Evolutionary conservation across 2,797 vertebrate genomes (phyloP), one percentile per base, ranked within the genome.

Genomic region (Pseudomugil tenellus): DNA sequence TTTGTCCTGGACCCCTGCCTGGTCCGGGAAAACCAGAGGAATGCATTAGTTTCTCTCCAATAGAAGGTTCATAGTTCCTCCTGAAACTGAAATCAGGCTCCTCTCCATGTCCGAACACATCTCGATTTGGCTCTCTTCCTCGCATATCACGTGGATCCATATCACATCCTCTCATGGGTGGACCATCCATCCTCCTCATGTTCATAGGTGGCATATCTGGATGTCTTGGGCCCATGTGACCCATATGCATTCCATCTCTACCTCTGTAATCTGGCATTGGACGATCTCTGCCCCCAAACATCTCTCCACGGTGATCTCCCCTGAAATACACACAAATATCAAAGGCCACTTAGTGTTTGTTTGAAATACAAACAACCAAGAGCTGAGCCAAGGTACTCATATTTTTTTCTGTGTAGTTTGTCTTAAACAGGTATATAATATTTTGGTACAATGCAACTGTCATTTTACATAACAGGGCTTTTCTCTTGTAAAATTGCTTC

Each of bases 271-370:
- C 95, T 91, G 95, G 95, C 94, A 94, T 94, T 87, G 95, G 94
- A 88, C 94, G 95, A 93, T 96, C 95, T 95, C 95, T 94, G 92
- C 94, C 95, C 82, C 95, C 94, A 95, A 96, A 97, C 94, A 96
- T 96, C 83, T 97, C 96, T 93, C 96, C 96, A 92, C 94, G 96
- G 76, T 87, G 92, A 93, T 96, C 95, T 87, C 96, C 96, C 93
- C 97, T 98, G 95, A 77, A 96, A 93, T 56, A 66, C 35, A 74
- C 2, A 81, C 53, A 12, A 65, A 68, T 35, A 69, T 58, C 71
- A 84, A 70, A 84, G 48, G 7, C 2, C 31, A 6, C 2, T 28
- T 25, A 34, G 60, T 53, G 8, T 32, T 32, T 32, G 10, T 57
- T 29, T 54, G 5, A 67, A 64, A 68, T 6, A 9, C 13, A 67